Evolutionary conservation across 1,140 invertebrate genomes (phyloP), one percentile per base, ranked within the genome.

Genomic region (Drosophila triauraria): DNA sequence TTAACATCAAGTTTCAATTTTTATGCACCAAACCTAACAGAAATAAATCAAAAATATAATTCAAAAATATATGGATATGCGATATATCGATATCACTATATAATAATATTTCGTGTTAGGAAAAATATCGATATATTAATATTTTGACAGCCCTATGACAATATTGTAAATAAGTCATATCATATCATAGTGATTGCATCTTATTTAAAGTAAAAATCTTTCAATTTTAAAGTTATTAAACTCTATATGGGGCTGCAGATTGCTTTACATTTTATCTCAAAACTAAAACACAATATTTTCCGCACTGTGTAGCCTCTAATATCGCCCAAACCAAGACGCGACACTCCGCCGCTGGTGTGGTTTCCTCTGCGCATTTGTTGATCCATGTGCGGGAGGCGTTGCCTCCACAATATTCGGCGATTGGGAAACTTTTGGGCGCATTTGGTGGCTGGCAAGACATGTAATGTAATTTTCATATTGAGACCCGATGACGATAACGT

Each of bases 381-480:
- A 77, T 67, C 67, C 77, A 72, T 59, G 48, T 35, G 40, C 40
- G 47, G 30, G 51, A 15, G 62, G 44, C 68, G 56, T 78, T 27
- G 56, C 62, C 42, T 25, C 47, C 5, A 40, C 20, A 23, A 51
- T 51, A 80, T 75, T 46, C 63, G 46, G 44, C 63, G 72, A 63
- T 63, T 75, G 58, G 17, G 5, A 80, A 82, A 74, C 57, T 69
- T 76, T 68, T 46, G 51, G 75, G 65, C 76, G 57, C 81, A 84
- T 77, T 83, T 76, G 81, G 59, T 58, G 51, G 40, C 32, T 54
- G 40, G 47, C n/a, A 38, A 62, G 44, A 76, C 59, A 62, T 80
- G 51, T 74, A 77, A 71, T 77, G 75, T 77, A 68, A 77, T 77
- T 77, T 77, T 77, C 75, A 77, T 77, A 68, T 76, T 67, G 51